These are phyloP conservation scores for Ceryle rudis DNA, from an alignment of 2,797 vertebrate genomes.

Conservation along the genomic window DNA sequence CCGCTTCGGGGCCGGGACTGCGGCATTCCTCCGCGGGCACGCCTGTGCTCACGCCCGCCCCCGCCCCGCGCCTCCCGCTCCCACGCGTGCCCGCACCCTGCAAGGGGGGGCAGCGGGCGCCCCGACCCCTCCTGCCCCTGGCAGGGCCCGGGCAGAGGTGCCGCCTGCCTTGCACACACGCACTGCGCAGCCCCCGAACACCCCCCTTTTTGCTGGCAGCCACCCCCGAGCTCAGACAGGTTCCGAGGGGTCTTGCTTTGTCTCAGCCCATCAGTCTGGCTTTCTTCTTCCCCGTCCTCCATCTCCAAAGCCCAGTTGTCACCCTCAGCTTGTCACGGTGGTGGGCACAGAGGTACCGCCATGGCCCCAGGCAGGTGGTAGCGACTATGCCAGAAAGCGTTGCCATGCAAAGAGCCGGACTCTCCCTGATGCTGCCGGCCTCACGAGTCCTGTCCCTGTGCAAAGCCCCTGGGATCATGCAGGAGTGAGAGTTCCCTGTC, in stretches of 20 bases:
- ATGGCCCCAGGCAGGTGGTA: rapidly evolving
- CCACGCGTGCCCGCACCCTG: background rate
- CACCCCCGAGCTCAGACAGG: rapidly evolving
- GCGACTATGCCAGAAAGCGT: rapidly evolving
- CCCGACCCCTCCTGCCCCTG: background rate
- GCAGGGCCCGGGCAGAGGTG: too few species aligned
- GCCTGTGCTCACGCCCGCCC: background rate
- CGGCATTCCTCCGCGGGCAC: background rate
- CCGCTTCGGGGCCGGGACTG: background rate
- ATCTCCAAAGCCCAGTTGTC: background rate
- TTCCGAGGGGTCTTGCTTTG: background rate
- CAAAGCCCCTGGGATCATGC: background rate
- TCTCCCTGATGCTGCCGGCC: rapidly evolving
- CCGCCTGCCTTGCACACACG: background rate
- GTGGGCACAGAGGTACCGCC: background rate
- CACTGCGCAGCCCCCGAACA: rapidly evolving
- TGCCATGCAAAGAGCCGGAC: background rate
- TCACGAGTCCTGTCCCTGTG: rapidly evolving
- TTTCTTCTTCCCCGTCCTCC: background rate
- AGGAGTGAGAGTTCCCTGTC: background rate
- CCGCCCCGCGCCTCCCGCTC: background rate
- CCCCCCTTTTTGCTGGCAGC: background rate
- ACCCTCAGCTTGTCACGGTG: background rate
- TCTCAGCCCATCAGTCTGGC: background rate
- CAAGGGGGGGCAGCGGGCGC: background rate